Conservation (phyloP, 2,888 invertebrate genomes). For the Nematopogon swammerdamellus region DNA sequence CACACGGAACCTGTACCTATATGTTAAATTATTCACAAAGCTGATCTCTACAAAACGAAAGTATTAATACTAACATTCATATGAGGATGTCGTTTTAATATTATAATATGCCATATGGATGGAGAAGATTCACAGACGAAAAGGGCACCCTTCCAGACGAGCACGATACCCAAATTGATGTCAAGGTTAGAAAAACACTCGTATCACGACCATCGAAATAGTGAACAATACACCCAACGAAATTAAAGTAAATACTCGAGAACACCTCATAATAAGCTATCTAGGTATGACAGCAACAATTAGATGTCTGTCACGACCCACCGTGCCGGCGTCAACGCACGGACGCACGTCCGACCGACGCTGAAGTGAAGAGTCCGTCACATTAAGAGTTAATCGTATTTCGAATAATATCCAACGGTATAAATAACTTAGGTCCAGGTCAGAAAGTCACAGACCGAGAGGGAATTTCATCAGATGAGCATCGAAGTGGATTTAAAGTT, state of each 20-base stretch:
- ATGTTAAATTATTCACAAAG: too few relatives aligned
- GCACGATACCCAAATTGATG: not conserved
- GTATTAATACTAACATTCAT: too few relatives aligned
- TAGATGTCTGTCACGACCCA: constrained; percentile 35
- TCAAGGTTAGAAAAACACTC: not conserved
- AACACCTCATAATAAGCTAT: constrained; percentile 24
- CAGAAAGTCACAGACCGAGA: not conserved
- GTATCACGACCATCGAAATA: constrained; percentile 3
- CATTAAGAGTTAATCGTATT: not conserved
- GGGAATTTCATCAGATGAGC: not conserved
- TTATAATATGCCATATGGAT: too few relatives aligned
- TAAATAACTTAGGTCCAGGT: not conserved
- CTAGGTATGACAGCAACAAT: constrained; percentile 40
- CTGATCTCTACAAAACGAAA: too few relatives aligned
- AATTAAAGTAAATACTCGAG: constrained; percentile 5
- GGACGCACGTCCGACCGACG: not conserved
- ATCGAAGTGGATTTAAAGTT: not conserved
- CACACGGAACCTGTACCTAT: too few relatives aligned
- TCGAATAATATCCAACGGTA: not conserved
- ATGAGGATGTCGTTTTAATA: too few relatives aligned
- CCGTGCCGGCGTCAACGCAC: not conserved
- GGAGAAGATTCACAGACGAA: too few relatives aligned
- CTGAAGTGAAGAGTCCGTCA: not conserved
- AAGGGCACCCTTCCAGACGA: not conserved
- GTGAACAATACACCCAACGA: constrained; percentile 15